These are phyloP conservation scores for Acipenser transmontanus DNA, from an alignment of 2,797 vertebrate genomes.

Conservation along the genomic window DNA sequence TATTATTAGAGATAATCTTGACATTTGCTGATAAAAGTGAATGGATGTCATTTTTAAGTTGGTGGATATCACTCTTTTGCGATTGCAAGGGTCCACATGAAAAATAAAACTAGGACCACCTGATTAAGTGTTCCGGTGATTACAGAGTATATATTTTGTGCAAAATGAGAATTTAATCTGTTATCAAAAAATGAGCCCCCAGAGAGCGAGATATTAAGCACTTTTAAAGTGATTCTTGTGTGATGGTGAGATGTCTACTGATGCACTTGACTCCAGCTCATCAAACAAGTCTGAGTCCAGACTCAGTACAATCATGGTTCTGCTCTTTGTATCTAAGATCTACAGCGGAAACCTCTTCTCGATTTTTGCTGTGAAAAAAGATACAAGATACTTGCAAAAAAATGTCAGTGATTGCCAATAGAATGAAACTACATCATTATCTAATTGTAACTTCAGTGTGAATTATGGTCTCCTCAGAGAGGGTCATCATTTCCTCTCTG, in stretches of 20 bases:
- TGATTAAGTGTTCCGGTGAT: too few species aligned
- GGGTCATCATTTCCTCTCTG: conserved; percentile 22
- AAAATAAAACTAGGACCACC: too few species aligned
- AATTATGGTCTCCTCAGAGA: conserved; percentile 17
- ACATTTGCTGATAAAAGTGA: too few species aligned
- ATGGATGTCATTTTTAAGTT: too few species aligned
- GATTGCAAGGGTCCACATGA: too few species aligned
- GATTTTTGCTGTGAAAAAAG: conserved; percentile 46
- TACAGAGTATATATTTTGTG: too few species aligned
- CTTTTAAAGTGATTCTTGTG: background rate
- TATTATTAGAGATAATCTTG: too few species aligned
- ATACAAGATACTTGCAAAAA: conserved; percentile 31
- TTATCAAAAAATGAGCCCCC: too few species aligned
- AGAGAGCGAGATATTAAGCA: too few species aligned
- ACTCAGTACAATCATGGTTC: too few species aligned
- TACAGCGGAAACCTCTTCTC: conserved; percentile 43
- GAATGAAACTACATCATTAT: conserved; percentile 51
- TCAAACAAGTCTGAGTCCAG: background rate
- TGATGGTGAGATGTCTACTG: background rate
- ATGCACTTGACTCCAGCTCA: background rate
- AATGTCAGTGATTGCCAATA: conserved; percentile 29
- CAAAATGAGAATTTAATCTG: too few species aligned
- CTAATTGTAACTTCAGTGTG: conserved; percentile 39
- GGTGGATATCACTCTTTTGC: too few species aligned
- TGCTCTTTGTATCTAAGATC: conserved; percentile 7